Conservation (phyloP, 1,140 invertebrate genomes). For the Stegodyphus mimosarum region DNA sequence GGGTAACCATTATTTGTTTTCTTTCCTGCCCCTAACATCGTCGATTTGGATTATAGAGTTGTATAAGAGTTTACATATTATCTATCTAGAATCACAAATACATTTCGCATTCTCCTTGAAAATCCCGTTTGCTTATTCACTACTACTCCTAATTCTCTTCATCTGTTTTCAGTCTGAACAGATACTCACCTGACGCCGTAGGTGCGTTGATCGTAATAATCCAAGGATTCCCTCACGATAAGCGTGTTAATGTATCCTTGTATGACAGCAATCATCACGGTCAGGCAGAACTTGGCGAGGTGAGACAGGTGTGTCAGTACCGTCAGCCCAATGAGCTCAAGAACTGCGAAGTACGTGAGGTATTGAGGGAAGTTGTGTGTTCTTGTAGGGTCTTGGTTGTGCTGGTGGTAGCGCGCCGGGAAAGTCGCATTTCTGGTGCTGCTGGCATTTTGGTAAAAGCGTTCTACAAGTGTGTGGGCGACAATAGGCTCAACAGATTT, state of each 20-base stretch:
- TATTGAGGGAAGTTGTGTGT: constrained; percentile 75
- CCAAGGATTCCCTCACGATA: constrained; percentile 72
- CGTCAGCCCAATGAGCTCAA: constrained; percentile 78
- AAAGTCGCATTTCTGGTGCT: neutral
- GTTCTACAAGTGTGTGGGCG: neutral
- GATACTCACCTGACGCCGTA: constrained; percentile 44
- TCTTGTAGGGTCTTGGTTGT: neutral
- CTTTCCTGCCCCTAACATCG: neutral
- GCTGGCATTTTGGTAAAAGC: neutral
- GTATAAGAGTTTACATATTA: no score
- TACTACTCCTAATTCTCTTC: neutral
- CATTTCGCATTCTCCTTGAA: no score
- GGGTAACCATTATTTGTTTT: no score
- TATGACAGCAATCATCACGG: constrained; percentile 73
- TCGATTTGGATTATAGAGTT: neutral
- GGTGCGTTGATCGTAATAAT: constrained; percentile 62
- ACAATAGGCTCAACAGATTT: neutral
- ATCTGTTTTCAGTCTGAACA: neutral
- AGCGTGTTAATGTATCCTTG: constrained; percentile 77
- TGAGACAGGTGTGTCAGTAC: constrained; percentile 80
- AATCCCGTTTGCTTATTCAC: no score
- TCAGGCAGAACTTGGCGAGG: constrained; percentile 76
- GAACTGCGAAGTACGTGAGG: constrained; percentile 78
- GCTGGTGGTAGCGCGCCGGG: neutral
- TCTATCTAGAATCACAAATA: no score